phyloP scores from a whole-genome alignment of 92 coral and sea anemone species.

The Porites rus region DNA sequence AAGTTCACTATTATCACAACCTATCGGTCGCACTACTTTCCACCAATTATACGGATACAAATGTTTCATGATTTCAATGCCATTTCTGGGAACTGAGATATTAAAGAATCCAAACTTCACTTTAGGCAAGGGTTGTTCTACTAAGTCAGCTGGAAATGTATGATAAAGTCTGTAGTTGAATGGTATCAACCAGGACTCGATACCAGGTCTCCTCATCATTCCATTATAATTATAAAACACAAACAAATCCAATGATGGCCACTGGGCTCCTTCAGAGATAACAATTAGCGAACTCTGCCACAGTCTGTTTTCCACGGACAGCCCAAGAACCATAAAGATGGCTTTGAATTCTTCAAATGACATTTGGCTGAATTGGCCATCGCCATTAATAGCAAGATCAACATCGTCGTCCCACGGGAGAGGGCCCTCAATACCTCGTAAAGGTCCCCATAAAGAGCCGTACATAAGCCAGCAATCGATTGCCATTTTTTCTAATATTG shows the following conservation, averaged over 20 bases:
- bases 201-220: conserved; percentile 2
- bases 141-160: background rate
- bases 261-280: background rate
- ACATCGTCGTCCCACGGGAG: conserved; percentile 15
- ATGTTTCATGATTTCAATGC: background rate
- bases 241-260: background rate
- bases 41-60: conserved; percentile 25
- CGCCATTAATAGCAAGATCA: background rate
- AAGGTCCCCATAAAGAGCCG: conserved; percentile 33
- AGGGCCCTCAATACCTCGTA: conserved; percentile 20
- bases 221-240: background rate
- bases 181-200: background rate
- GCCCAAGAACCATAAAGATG: background rate
- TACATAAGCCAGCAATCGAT: conserved; percentile 21
- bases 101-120: background rate
- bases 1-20: background rate
- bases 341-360: background rate
- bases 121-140: background rate
- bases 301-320: background rate
- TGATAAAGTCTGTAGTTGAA: background rate
- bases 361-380: background rate
- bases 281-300: background rate
- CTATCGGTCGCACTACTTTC: conserved; percentile 3
- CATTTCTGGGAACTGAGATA: conserved; percentile 5
- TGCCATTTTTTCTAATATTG: background rate